Evolutionary conservation across 2,888 invertebrate genomes (phyloP).

Genomic region (Drosophila putrida): DNA sequence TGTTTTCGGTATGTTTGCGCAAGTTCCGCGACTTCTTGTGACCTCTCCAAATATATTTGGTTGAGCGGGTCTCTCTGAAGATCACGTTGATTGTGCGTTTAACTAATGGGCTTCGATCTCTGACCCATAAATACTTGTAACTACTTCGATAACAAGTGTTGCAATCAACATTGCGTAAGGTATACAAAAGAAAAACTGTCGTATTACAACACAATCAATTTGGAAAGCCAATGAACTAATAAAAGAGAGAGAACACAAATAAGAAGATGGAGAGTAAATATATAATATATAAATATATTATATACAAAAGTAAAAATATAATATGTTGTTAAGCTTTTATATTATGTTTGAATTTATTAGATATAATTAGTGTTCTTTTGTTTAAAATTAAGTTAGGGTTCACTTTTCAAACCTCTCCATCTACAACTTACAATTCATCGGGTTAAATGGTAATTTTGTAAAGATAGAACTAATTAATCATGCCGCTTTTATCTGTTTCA

Average conservation of each 20-base stretch:
- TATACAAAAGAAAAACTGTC: not conserved
- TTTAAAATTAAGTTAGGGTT: not conserved
- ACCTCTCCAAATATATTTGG: conserved; percentile 42
- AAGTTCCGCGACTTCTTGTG: conserved; percentile 46
- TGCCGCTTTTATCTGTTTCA: not conserved
- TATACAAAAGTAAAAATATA: too few relatives aligned
- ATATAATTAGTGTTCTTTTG: not conserved
- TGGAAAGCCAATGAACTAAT: too few relatives aligned
- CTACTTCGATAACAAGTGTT: not conserved
- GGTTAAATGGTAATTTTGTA: not conserved
- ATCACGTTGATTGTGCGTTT: conserved; percentile 48
- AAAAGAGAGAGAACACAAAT: too few relatives aligned
- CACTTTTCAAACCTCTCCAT: not conserved
- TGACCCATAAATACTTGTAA: conserved; percentile 41
- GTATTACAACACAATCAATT: not conserved
- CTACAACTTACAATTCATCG: not conserved
- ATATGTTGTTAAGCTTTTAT: too few relatives aligned
- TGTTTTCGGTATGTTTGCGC: conserved; percentile 30
- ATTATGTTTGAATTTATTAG: too few relatives aligned
- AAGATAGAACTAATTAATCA: not conserved
- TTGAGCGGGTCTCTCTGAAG: conserved; percentile 20
- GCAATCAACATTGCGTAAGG: conserved; percentile 22
- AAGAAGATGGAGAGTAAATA: too few relatives aligned
- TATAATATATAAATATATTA: too few relatives aligned
- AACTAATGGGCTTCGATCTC: conserved; percentile 56